Base-by-base conservation (phyloP, 35 echinoderm and acorn worm species). In the Hemicentrotus pulcherrimus region DNA sequence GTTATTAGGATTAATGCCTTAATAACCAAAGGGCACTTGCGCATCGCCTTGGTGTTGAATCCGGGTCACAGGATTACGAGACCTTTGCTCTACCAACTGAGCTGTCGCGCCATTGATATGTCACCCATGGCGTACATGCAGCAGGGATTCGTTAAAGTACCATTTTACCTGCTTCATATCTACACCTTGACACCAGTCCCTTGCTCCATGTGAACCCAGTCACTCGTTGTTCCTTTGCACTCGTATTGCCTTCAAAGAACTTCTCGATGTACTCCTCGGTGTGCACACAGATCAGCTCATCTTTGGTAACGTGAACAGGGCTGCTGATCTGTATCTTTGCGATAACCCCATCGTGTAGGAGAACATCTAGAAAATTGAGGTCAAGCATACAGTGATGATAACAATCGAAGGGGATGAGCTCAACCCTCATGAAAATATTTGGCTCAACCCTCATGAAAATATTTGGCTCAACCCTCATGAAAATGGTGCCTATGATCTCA, bases 181-280 rank as follows among this genome's bases (percentile, higher is more conserved):
- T 88, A 71, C 97, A 98, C 48, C 97, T 94, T 61, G 47, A 95
- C 5, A 98, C 96, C 28, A 98, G 78, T 32, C 96, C 96, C 60
- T 95, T 35, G 41, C 86, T 98, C 97, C 97, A 98, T 59, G 86
- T 94, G 55, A 98, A 98, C 1, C 97, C 97, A 52, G 97, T 98
- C 1, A 32, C 41, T 19, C 96, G 94, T 86, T 98, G 97, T 33
- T 98, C 97, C 89, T 95, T 96, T 41, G 91, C 94, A 95, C 94
- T 95, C 88, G 96, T 96, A 15, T 16, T 94, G 31, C 97, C 97
- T 95, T 85, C 86, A 87, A 96, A 98, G 31, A 96, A 96, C 18
- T 95, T 95, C 11, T 96, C 92, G 30, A 98, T 95, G 88, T 98
- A 98, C 32, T 96, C 94, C 24, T 96, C 47, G 32, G 96, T 95